These are phyloP conservation scores for Lasius platythorax DNA, from an alignment of 2,888 invertebrate species.

Conservation along the genomic window DNA sequence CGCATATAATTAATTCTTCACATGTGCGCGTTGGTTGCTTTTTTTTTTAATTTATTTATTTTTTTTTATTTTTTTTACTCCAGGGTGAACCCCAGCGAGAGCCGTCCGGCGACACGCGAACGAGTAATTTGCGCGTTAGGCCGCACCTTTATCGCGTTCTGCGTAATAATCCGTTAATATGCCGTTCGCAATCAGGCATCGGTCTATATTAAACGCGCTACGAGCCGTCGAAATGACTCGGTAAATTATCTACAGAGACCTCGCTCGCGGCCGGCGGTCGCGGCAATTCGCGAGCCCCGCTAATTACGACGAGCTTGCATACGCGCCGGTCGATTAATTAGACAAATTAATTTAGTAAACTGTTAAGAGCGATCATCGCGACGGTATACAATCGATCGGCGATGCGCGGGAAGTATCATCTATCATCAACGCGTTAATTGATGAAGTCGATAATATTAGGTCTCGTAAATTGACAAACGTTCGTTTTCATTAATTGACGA, in stretches of 20 bases:
- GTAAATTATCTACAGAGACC: slow-evolving; percentile 31
- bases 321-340: slow-evolving; percentile 45
- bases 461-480: slow-evolving; percentile 9
- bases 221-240: slow-evolving; percentile 50
- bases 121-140: slow-evolving; percentile 47
- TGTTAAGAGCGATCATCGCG: slow-evolving; percentile 33
- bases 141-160: slow-evolving; percentile 44
- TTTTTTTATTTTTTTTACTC: too few species aligned
- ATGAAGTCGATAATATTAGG: slow-evolving; percentile 15
- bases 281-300: slow-evolving; percentile 12
- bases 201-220: slow-evolving; percentile 49
- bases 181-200: slow-evolving; percentile 48
- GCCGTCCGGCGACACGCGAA: slow-evolving; percentile 39
- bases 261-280: slow-evolving; percentile 5
- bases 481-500: neutral
- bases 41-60: neutral
- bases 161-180: slow-evolving; percentile 43
- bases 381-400: slow-evolving; percentile 9
- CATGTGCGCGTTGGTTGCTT: neutral
- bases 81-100: neutral
- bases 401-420: neutral
- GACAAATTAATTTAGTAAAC: slow-evolving; percentile 52
- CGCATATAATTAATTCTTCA: slow-evolving; percentile 28
- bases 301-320: slow-evolving; percentile 45
- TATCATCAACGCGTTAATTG: slow-evolving; percentile 20